Percentiles rank a stretch among this genome's conserved stretches.
Conservation (phyloP, 2,113 vertebrate genomes). For the Eonycteris spelaea region DNA sequence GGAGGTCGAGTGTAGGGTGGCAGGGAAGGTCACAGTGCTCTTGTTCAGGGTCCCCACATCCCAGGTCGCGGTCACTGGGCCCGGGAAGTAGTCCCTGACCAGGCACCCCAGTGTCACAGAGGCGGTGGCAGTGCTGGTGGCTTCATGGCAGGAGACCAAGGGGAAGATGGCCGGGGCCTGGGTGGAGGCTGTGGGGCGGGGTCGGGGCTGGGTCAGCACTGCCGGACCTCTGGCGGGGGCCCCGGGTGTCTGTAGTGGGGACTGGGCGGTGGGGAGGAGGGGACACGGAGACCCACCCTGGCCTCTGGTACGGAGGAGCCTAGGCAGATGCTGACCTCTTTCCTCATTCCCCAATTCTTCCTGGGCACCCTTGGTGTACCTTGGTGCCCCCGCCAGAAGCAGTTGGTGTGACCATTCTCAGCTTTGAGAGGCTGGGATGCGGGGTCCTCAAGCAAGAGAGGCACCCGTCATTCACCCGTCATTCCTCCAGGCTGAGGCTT, state of each 20-base stretch:
- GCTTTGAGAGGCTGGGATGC: background rate
- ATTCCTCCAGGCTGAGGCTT: background rate
- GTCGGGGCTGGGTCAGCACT: no score
- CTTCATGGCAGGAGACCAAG: slow-evolving; percentile 16
- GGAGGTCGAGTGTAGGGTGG: accelerated
- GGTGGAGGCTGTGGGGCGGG: no score
- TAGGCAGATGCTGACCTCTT: background rate
- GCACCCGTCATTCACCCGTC: no score
- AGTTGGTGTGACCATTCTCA: background rate
- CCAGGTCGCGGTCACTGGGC: slow-evolving; percentile 54
- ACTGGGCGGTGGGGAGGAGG: background rate
- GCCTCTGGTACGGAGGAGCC: background rate
- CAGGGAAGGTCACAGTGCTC: background rate
- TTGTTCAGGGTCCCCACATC: background rate
- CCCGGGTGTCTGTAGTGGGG: background rate
- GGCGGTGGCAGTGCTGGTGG: accelerated
- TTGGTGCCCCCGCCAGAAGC: no score
- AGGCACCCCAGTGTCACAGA: slow-evolving; percentile 61
- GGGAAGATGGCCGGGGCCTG: background rate
- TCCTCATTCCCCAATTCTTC: background rate
- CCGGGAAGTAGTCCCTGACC: slow-evolving; percentile 57
- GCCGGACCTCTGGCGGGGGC: background rate
- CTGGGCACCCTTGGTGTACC: accelerated
- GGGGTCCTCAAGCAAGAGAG: background rate
- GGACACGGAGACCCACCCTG: no score